Percentiles rank a stretch among this genome's conserved stretches.
These are phyloP conservation scores for Cavia aperea DNA, from an alignment of 2,113 vertebrate genomes.

Conservation along the genomic window DNA sequence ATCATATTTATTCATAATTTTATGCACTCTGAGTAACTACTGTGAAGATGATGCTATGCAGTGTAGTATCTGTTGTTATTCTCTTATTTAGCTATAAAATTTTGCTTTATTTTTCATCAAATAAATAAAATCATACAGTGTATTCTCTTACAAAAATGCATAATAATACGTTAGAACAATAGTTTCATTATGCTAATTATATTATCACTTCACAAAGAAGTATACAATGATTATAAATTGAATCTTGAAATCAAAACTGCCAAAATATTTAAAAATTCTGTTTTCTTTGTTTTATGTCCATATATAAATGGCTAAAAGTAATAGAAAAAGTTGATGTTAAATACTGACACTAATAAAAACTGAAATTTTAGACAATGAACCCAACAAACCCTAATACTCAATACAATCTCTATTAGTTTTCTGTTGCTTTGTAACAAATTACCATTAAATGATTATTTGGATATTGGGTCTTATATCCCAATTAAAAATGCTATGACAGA, in stretches of 20 bases:
- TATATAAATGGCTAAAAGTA: background rate
- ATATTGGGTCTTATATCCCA: background rate
- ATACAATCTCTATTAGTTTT: background rate
- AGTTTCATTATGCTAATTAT: background rate
- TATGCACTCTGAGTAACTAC: background rate
- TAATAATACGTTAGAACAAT: background rate
- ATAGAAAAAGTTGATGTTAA: background rate
- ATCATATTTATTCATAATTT: background rate
- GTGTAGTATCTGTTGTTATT: background rate
- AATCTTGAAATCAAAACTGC: slow-evolving; percentile 15
- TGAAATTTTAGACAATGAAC: background rate
- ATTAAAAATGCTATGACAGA: background rate
- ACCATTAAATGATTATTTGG: background rate
- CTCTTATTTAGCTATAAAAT: background rate
- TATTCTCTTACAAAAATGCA: background rate
- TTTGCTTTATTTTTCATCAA: background rate
- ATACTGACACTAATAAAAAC: background rate
- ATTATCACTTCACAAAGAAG: background rate
- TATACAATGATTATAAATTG: background rate
- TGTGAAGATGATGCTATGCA: background rate
- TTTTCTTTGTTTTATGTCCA: background rate
- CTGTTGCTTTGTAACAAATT: background rate
- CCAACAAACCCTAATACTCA: background rate
- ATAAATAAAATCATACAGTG: background rate
- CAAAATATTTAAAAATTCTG: background rate